Percentiles rank a stretch among this genome's conserved stretches.
Evolutionary conservation across 1,140 invertebrate genomes (phyloP).

Genomic region (Brachionus angularis): DNA sequence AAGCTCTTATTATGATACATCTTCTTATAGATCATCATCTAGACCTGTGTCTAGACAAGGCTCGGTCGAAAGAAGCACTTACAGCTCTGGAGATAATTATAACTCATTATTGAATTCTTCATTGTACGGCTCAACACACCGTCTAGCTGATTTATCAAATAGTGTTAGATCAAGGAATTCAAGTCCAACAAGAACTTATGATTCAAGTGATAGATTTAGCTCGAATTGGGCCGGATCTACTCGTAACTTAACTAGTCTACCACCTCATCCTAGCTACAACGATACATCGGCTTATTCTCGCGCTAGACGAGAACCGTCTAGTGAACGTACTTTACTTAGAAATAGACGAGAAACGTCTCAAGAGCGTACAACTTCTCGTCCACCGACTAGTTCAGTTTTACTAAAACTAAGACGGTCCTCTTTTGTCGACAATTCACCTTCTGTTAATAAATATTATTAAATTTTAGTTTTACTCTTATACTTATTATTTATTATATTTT

Average conservation of each 20-base stretch:
- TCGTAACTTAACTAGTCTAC: constrained; percentile 9
- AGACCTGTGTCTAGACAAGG: constrained; percentile 18
- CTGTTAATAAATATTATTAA: constrained; percentile 27
- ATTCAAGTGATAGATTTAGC: neutral
- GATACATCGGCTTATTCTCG: constrained; percentile 7
- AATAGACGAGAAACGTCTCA: constrained; percentile 27
- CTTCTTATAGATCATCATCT: constrained; percentile 23
- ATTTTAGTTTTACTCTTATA: no score
- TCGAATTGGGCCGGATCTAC: constrained; percentile 20
- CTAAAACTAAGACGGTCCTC: constrained; percentile 39
- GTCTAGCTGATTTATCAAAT: neutral
- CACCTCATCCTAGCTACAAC: constrained; percentile 22
- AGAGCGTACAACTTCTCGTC: constrained; percentile 21
- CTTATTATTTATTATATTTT: no score
- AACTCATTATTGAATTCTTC: constrained; percentile 13
- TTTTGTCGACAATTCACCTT: constrained; percentile 27
- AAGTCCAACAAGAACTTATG: constrained; percentile 25
- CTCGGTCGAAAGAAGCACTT: constrained; percentile 34
- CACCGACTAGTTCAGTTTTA: constrained; percentile 24
- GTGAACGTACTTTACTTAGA: neutral
- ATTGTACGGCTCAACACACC: neutral
- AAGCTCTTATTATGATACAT: no score
- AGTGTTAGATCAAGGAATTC: constrained; percentile 2
- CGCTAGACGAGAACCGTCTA: neutral
- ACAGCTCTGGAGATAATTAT: constrained; percentile 12